These are phyloP conservation scores for Amiota communis DNA, from an alignment of 2,888 invertebrate genomes.

Conservation along the genomic window DNA sequence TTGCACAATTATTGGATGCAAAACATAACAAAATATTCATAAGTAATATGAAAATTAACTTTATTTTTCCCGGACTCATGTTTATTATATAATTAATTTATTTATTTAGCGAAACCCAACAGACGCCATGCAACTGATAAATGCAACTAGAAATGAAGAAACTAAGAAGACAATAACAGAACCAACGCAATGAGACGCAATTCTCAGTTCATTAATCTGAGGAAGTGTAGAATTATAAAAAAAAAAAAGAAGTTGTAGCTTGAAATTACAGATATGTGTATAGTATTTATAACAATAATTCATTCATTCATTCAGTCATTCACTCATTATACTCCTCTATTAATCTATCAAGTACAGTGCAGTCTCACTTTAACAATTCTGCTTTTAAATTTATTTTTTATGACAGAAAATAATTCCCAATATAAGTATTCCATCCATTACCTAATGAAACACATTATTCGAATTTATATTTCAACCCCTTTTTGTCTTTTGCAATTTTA, in stretches of 20 bases:
- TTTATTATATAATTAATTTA: too few relatives aligned
- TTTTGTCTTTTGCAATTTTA: not conserved
- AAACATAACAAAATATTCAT: slow-evolving; percentile 2
- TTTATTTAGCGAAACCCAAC: not conserved
- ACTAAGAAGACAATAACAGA: not conserved
- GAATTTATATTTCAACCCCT: not conserved
- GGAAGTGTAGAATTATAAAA: not conserved
- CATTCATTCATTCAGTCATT: too few relatives aligned
- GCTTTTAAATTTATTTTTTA: slow-evolving; percentile 2
- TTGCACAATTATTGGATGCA: not conserved
- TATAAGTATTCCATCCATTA: slow-evolving; percentile 53
- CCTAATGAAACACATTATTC: slow-evolving; percentile 53
- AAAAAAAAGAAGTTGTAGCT: too few relatives aligned
- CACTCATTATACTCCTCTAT: too few relatives aligned
- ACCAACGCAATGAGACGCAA: slow-evolving; percentile 23
- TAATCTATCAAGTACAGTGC: not conserved
- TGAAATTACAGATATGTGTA: too few relatives aligned
- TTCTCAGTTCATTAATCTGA: slow-evolving; percentile 34
- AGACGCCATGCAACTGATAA: not conserved
- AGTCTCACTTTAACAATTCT: not conserved
- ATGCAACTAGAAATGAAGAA: not conserved
- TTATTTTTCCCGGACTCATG: too few relatives aligned
- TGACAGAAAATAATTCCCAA: slow-evolving; percentile 12
- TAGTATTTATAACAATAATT: too few relatives aligned
- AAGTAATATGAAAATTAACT: not conserved